phyloP scores from a whole-genome alignment of 2,888 invertebrate species.

The Emmelina monodactyla region DNA sequence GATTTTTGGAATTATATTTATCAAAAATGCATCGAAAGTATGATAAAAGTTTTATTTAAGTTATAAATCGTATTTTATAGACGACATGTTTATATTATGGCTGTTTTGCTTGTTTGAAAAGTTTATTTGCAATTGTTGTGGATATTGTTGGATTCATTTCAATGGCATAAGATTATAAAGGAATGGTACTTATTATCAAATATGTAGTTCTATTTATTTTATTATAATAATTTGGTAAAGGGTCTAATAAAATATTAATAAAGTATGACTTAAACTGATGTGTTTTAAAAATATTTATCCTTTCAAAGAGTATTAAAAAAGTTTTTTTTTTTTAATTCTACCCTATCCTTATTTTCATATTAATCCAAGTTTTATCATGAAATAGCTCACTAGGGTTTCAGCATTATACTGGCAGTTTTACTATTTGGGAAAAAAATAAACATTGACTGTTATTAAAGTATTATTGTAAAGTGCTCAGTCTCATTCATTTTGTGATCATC shows the following conservation, averaged over 20 bases:
- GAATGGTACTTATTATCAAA: constrained; percentile 57
- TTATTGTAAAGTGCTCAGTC: too few species aligned
- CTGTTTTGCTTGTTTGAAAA: constrained; percentile 54
- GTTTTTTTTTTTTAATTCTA: constrained; percentile 24
- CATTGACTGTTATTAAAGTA: too few species aligned
- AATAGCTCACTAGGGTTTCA: too few species aligned
- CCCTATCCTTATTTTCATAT: too few species aligned
- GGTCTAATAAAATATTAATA: constrained; percentile 65
- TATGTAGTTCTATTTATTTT: constrained; percentile 65
- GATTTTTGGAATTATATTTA: too few species aligned
- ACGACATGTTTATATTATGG: constrained; percentile 40
- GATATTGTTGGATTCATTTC: constrained; percentile 34
- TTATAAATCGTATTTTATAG: constrained; percentile 6
- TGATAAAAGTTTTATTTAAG: too few species aligned
- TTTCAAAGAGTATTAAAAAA: constrained; percentile 42
- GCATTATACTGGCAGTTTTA: too few species aligned
- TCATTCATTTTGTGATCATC: too few species aligned
- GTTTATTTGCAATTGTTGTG: constrained; percentile 52
- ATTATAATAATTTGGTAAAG: constrained; percentile 66
- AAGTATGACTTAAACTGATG: constrained; percentile 22
- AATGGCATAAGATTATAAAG: constrained; percentile 36
- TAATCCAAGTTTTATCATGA: too few species aligned
- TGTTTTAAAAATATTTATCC: too few species aligned
- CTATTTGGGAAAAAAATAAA: too few species aligned
- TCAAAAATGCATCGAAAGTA: too few species aligned